Evolutionary conservation across 2,113 vertebrate genomes (phyloP).

Genomic region (Ginglymostoma cirratum): DNA sequence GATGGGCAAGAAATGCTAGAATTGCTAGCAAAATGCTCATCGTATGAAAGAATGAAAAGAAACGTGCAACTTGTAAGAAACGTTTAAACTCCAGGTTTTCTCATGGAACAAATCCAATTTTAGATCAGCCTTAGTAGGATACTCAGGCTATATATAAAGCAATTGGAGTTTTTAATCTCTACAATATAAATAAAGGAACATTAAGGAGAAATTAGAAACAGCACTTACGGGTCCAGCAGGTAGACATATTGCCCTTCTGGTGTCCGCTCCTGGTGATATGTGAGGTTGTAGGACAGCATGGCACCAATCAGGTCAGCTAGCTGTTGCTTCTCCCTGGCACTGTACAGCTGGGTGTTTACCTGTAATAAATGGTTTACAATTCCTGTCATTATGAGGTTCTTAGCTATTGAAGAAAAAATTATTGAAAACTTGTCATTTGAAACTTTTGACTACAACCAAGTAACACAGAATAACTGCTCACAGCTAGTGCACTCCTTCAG

Average conservation of each 20-base stretch:
- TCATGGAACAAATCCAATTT: background rate
- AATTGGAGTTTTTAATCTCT: background rate
- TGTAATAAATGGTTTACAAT: constrained; percentile 46
- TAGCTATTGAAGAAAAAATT: background rate
- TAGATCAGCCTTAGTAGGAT: background rate
- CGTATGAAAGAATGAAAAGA: background rate
- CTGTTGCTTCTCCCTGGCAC: constrained; percentile 84
- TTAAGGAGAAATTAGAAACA: background rate
- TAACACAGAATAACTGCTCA: background rate
- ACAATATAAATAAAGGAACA: background rate
- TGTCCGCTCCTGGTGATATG: constrained; percentile 82
- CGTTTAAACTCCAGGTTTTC: background rate
- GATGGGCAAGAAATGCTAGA: background rate
- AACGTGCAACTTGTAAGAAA: background rate
- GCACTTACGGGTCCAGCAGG: constrained; percentile 84
- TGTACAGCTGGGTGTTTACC: constrained; percentile 94
- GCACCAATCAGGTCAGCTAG: constrained; percentile 73
- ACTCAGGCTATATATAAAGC: background rate
- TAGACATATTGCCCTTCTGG: constrained; percentile 84
- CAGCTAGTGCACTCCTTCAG: background rate
- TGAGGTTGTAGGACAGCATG: constrained; percentile 92
- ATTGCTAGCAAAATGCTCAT: background rate
- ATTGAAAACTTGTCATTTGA: background rate
- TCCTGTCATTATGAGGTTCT: background rate
- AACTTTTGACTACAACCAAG: background rate